Evolutionary conservation across 1,140 invertebrate genomes (phyloP).

Genomic region (Amphibalanus amphitrite): DNA sequence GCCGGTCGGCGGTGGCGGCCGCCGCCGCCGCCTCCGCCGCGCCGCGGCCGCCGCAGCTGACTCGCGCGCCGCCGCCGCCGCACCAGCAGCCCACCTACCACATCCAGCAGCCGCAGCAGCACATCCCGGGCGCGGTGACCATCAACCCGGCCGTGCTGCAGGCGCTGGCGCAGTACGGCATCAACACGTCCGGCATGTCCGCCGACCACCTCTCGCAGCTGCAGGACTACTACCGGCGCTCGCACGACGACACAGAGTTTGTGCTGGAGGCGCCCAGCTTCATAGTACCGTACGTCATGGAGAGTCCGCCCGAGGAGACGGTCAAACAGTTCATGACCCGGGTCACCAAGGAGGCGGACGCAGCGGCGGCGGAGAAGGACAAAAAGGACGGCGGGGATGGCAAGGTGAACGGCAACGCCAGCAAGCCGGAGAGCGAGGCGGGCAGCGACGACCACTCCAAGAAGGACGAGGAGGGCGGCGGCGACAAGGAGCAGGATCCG

Average conservation of each 20-base stretch:
- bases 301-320: constrained; percentile 59
- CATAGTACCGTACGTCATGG: constrained; percentile 81
- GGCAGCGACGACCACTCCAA: constrained; percentile 20
- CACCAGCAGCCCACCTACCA: not conserved
- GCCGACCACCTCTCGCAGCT: not conserved
- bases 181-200: constrained; percentile 2
- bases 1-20: no score
- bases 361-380: constrained; percentile 8
- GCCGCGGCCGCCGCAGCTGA: not conserved
- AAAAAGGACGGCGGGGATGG: not conserved
- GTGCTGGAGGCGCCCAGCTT: constrained; percentile 78
- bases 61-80: not conserved
- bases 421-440: constrained; percentile 42
- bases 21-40: no score
- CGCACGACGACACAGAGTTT: constrained; percentile 56
- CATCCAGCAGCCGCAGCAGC: not conserved
- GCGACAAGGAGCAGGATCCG: constrained; percentile 24
- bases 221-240: constrained; percentile 4
- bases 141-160: not conserved
- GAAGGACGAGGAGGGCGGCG: constrained; percentile 24
- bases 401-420: constrained; percentile 28
- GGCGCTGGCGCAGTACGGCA: constrained; percentile 6
- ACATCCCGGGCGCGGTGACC: not conserved
- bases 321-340: constrained; percentile 43
- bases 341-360: constrained; percentile 14